Evolutionary conservation across 2,113 vertebrate species (phyloP).

Genomic region (Semnopithecus entellus): DNA sequence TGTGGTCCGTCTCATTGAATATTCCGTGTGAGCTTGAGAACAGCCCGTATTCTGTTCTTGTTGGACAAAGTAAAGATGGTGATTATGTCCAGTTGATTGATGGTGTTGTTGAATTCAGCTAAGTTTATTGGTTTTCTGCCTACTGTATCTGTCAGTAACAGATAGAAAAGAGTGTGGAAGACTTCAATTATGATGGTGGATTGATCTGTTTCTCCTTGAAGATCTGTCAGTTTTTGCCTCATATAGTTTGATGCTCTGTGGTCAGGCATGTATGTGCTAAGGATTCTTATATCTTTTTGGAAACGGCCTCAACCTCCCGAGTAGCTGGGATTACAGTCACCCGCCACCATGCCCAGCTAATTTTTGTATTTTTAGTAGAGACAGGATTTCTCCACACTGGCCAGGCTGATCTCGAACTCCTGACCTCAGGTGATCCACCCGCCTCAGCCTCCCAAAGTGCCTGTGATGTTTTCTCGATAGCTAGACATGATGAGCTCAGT

Average conservation of each 20-base stretch:
- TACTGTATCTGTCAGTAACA: background rate
- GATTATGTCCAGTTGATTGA: background rate
- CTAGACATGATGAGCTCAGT: background rate
- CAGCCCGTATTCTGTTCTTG: background rate
- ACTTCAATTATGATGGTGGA: background rate
- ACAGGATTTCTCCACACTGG: no score
- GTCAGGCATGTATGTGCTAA: background rate
- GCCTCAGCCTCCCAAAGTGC: no score
- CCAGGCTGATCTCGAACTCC: no score
- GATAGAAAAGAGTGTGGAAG: background rate
- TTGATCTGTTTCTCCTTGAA: background rate
- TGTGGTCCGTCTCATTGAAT: background rate
- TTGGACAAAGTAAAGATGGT: background rate
- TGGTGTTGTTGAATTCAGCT: background rate
- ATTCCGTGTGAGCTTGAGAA: background rate
- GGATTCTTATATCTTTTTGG: background rate
- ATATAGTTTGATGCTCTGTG: background rate
- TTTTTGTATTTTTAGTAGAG: no score
- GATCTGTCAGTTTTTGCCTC: background rate
- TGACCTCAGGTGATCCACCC: no score
- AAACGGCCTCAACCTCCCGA: no score
- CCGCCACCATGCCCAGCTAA: no score
- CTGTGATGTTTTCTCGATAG: background rate
- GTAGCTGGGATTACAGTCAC: no score
- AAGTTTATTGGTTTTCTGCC: background rate